These are phyloP conservation scores for Liodrosophila aerea DNA, from an alignment of 2,888 invertebrate genomes.

Conservation along the genomic window DNA sequence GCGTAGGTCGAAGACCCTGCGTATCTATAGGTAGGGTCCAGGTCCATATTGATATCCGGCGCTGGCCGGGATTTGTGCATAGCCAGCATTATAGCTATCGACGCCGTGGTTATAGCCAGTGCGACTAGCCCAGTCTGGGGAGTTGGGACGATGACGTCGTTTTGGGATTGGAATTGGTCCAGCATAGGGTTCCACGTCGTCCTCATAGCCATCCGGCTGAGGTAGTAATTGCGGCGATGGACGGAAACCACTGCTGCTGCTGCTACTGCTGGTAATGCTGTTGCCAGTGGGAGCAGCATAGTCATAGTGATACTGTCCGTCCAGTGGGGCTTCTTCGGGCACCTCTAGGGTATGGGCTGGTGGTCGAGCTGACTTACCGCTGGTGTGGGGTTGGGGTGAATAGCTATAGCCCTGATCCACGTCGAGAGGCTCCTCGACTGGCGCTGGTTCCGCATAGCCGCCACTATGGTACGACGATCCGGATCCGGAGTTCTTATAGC, in stretches of 20 bases:
- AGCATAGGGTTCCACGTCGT: conserved; percentile 45
- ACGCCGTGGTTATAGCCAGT: conserved; percentile 32
- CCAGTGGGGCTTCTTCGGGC: conserved; percentile 45
- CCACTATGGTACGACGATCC: conserved; percentile 14
- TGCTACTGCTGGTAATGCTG: not conserved
- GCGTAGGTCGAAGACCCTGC: too few species aligned
- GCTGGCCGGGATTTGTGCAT: conserved; percentile 70
- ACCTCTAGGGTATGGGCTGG: conserved; percentile 61
- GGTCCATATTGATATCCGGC: conserved; percentile 69
- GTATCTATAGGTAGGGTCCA: conserved; percentile 54
- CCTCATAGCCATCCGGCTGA: conserved; percentile 34
- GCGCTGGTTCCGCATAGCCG: conserved; percentile 57
- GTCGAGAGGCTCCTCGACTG: conserved; percentile 55
- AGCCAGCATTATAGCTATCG: conserved; percentile 78
- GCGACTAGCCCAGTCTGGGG: conserved; percentile 39
- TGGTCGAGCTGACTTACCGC: conserved; percentile 27
- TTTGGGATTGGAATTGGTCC: conserved; percentile 23
- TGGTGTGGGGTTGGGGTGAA: conserved; percentile 28
- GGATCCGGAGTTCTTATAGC: conserved; percentile 14
- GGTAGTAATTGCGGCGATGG: conserved; percentile 56
- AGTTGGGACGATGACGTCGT: conserved; percentile 47
- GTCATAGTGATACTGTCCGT: conserved; percentile 38
- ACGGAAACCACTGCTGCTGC: conserved; percentile 38
- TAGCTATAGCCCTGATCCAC: conserved; percentile 45
- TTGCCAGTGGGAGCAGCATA: conserved; percentile 4